A percentile compares a stretch with the other conserved stretches of the same genome.
phyloP scores from a whole-genome alignment of 2,797 vertebrate genomes.

The Peromyscus attwateri region DNA sequence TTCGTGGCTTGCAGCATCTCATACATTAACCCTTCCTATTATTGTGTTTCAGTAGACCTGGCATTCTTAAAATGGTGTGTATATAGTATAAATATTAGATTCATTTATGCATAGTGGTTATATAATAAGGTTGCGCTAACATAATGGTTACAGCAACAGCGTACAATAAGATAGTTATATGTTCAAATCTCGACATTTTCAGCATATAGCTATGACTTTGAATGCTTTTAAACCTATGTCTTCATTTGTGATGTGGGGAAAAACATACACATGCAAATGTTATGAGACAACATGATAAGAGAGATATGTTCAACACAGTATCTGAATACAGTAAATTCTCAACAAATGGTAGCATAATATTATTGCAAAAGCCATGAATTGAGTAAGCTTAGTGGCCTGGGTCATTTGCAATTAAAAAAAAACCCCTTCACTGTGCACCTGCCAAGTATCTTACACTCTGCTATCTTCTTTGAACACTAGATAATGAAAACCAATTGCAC shows the following conservation, averaged over 20 bases:
- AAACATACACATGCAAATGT: constrained; percentile 6
- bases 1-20: not conserved
- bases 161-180: not conserved
- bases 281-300: not conserved
- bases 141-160: constrained; percentile 7
- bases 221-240: not conserved
- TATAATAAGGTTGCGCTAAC: not conserved
- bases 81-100: not conserved
- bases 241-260: not conserved
- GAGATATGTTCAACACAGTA: constrained; percentile 30
- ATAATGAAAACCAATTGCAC: not conserved
- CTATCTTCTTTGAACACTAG: not conserved
- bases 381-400: not conserved
- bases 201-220: not conserved
- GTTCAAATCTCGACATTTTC: constrained; percentile 10
- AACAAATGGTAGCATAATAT: not conserved
- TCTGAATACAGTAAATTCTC: constrained; percentile 21
- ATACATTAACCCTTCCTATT: not conserved
- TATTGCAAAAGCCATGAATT: constrained; percentile 12
- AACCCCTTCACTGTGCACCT: constrained; percentile 7
- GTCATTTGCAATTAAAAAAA: constrained; percentile 51
- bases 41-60: not conserved
- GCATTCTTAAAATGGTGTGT: not conserved
- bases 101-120: constrained; percentile 7
- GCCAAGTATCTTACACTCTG: not conserved